phyloP scores from a whole-genome alignment of 1,140 invertebrate genomes.

The Lanistes nyassanus region DNA sequence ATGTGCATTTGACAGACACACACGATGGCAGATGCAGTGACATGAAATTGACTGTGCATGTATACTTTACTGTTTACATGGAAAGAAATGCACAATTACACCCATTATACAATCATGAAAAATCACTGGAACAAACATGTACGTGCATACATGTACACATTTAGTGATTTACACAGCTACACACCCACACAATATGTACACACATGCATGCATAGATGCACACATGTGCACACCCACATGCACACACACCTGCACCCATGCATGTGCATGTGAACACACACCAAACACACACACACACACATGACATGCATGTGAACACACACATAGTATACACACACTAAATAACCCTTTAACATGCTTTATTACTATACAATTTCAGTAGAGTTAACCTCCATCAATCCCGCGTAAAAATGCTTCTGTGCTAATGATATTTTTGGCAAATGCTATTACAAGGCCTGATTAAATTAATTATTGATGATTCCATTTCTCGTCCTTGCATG shows the following conservation, averaged over 20 bases:
- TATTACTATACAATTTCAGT: background rate
- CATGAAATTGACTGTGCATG: no score
- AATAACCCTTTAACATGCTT: background rate
- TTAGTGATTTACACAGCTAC: background rate
- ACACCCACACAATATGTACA: background rate
- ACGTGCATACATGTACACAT: conserved; percentile 7
- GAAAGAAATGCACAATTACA: background rate
- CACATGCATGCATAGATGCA: background rate
- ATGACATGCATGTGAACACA: background rate
- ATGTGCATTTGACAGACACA: no score
- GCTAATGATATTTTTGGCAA: no score
- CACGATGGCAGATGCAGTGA: no score
- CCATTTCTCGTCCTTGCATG: no score
- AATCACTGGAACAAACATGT: conserved; percentile 5
- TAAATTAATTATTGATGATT: no score
- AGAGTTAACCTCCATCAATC: no score
- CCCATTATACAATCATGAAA: background rate
- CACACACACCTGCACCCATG: conserved; percentile 18
- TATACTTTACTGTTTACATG: no score
- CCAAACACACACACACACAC: background rate
- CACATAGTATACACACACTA: no score
- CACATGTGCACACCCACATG: background rate
- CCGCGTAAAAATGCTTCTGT: no score
- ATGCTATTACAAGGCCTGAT: no score
- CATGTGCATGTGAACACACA: conserved; percentile 8